Evolutionary conservation across 2,888 invertebrate species (phyloP), one percentile per base, ranked within the genome.

Genomic region (Bombyx huttoni): DNA sequence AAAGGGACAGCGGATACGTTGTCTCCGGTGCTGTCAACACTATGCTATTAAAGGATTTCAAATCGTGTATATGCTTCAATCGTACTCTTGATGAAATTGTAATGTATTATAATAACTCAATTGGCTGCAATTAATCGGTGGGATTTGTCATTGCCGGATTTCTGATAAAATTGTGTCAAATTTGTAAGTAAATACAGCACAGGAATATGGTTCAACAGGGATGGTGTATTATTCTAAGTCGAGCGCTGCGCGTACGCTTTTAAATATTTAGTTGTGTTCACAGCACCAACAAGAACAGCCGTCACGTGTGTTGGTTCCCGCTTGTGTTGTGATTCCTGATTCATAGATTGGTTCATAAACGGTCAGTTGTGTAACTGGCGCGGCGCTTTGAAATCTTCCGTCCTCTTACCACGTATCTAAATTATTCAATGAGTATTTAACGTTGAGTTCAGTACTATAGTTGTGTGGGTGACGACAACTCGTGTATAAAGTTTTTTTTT

Each of bases 221-320:
- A 40, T 8, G 9, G 40, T 71, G 73, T 71, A 73, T 78, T 79
- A 76, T 74, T 72, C 74, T 24, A 24, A 24, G 24, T 77, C 62
- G 71, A 71, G 68, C 72, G 77, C 61, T 77, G 86, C 82, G 83
- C 75, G 76, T 76, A 76, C 75, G 81, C 62, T 63, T 68, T 65
- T 68, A 73, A 75, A 73, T 74, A 75, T 75, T 81, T 80, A 88
- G 88, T 88, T 80, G 82, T 75, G 79, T 77, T 75, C 74, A 75
- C 68, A 82, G 68, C 81, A 78, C 79, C 78, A 76, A 63, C 83
- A 79, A 76, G 86, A 80, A 83, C 81, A 84, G 86, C 80, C 87
- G 86, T 78, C 72, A 65, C 8, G 64, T 61, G 70, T 65, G 65
- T 70, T 69, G 68, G 70, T 71, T 68, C 67, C 71, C 70, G 70